Evolutionary conservation across 2,797 vertebrate species (phyloP).

Genomic region (Lycodopsis pacificus): DNA sequence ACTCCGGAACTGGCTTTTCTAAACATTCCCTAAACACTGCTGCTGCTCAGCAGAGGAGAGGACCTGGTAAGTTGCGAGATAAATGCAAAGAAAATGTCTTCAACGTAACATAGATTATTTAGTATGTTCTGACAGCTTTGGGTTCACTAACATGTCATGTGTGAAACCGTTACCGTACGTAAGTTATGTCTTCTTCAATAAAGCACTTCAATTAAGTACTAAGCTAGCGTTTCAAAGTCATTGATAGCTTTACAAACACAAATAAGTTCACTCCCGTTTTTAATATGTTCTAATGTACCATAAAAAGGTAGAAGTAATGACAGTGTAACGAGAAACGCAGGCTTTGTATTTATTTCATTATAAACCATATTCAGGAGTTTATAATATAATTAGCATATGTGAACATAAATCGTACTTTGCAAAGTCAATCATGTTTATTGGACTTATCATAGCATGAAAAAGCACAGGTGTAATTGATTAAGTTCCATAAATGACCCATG

Average conservation of each 20-base stretch:
- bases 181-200: not conserved
- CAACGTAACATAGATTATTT: not conserved
- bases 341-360: too few relatives aligned
- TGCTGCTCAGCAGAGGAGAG: not conserved
- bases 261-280: not conserved
- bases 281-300: not conserved
- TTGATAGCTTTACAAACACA: not conserved
- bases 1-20: constrained; percentile 57
- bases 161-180: not conserved
- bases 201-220: not conserved
- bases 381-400: not conserved
- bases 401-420: not conserved
- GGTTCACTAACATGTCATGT: not conserved
- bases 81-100: not conserved
- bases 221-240: not conserved
- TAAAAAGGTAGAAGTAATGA: not conserved
- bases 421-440: not conserved
- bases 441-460: not conserved
- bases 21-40: constrained; percentile 21
- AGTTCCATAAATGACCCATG: not conserved
- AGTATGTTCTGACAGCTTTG: not conserved
- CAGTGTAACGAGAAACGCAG: not conserved
- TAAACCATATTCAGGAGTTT: not conserved
- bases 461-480: not conserved
- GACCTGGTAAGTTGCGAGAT: constrained; percentile 48